These are phyloP conservation scores for Cerastis leucographa DNA, from an alignment of 2,888 invertebrate genomes.

Conservation along the genomic window DNA sequence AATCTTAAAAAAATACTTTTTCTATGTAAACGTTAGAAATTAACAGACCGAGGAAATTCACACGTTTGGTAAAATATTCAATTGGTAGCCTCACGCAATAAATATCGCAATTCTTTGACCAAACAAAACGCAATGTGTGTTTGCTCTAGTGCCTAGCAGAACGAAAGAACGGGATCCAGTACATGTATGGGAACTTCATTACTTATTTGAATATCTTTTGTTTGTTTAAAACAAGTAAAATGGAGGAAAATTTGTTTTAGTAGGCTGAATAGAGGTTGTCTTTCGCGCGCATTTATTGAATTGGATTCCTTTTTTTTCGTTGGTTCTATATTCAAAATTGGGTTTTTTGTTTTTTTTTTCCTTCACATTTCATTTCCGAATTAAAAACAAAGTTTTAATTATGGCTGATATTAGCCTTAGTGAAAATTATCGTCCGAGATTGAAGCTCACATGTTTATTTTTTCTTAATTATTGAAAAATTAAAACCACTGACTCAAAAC, in stretches of 20 bases:
- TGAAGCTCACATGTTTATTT: neutral
- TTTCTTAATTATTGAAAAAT: neutral
- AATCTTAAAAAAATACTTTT: neutral
- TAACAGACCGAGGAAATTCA: constrained; percentile 59
- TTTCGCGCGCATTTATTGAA: constrained; percentile 9
- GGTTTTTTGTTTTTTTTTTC: neutral
- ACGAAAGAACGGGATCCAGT: constrained; percentile 43
- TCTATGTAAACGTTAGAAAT: constrained; percentile 49
- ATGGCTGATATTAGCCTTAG: neutral
- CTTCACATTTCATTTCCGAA: neutral
- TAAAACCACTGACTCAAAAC: constrained; percentile 31
- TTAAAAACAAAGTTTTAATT: neutral
- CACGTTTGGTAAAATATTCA: constrained; percentile 46
- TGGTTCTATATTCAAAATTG: constrained; percentile 21
- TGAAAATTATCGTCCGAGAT: too few relatives aligned
- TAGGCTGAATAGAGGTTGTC: neutral
- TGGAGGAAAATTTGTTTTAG: constrained; percentile 6
- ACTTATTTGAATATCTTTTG: constrained; percentile 47
- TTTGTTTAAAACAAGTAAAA: constrained; percentile 31
- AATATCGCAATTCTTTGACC: constrained; percentile 49
- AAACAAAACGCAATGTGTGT: constrained; percentile 58
- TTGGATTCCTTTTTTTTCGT: neutral
- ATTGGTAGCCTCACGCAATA: constrained; percentile 54
- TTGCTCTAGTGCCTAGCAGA: constrained; percentile 50
- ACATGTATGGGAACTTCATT: constrained; percentile 41